Percentiles rank a stretch among this genome's conserved stretches.
phyloP scores from a whole-genome alignment of 2,888 invertebrate genomes.

The Zeuzera pyrina region DNA sequence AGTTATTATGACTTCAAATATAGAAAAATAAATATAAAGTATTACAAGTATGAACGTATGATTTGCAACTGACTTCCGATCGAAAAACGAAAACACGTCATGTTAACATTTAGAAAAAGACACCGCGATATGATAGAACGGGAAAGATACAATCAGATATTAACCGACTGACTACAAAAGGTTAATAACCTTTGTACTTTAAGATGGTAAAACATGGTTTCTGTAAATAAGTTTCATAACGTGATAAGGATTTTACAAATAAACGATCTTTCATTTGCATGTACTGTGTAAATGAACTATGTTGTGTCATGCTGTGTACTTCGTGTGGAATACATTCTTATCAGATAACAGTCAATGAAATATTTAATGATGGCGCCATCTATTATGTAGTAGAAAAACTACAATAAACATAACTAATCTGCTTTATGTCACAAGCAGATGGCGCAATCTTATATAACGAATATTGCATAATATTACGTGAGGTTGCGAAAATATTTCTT shows the following conservation, averaged over 20 bases:
- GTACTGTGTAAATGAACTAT: too few relatives aligned
- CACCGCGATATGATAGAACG: constrained; percentile 24
- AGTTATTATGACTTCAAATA: constrained; percentile 21
- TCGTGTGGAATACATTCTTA: too few relatives aligned
- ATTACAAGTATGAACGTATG: constrained; percentile 32
- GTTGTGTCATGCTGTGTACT: too few relatives aligned
- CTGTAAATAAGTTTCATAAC: too few relatives aligned
- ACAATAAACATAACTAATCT: neutral
- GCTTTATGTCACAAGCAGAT: constrained; percentile 17
- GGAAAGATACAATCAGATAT: constrained; percentile 13
- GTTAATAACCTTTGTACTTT: constrained; percentile 2
- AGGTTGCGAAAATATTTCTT: constrained; percentile 1
- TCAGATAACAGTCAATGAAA: neutral
- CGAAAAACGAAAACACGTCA: constrained; percentile 48
- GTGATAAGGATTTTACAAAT: too few relatives aligned
- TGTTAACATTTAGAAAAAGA: constrained; percentile 41
- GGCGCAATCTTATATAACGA: constrained; percentile 5
- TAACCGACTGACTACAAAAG: constrained; percentile 8
- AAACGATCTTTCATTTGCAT: too few relatives aligned
- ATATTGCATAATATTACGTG: neutral
- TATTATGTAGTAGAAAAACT: constrained; percentile 15
- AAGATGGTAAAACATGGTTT: too few relatives aligned
- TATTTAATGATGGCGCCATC: constrained; percentile 18
- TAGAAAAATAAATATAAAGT: constrained; percentile 40
- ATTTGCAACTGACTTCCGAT: constrained; percentile 64